These are phyloP conservation scores for Drosophila affinis DNA, from an alignment of 2,888 invertebrate genomes.

Conservation along the genomic window DNA sequence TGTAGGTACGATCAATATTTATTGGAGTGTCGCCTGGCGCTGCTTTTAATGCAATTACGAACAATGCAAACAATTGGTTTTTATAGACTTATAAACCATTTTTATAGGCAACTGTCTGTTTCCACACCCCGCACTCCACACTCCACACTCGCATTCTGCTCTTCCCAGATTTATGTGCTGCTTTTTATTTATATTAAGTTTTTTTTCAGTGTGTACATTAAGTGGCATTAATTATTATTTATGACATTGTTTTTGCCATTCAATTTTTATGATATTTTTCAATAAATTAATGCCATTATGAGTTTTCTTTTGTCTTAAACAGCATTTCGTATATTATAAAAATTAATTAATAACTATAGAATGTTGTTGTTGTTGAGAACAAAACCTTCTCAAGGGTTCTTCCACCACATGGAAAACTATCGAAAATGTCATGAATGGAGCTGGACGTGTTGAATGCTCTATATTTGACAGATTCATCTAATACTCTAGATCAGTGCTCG, in stretches of 20 bases:
- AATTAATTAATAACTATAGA: constrained; percentile 55
- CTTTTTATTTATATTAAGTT: constrained; percentile 37
- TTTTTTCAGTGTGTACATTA: constrained; percentile 31
- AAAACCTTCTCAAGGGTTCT: background rate
- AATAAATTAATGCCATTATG: constrained; percentile 42
- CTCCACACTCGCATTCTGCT: background rate
- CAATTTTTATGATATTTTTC: constrained; percentile 56
- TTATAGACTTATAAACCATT: constrained; percentile 47
- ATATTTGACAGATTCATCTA: no score
- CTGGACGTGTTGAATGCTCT: background rate
- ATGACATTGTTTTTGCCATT: constrained; percentile 60
- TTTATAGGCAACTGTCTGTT: constrained; percentile 44
- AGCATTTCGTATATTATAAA: constrained; percentile 31
- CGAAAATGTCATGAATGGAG: no score
- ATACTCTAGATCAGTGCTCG: no score
- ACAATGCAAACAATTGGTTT: constrained; percentile 71
- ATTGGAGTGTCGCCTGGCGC: constrained; percentile 32
- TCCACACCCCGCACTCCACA: constrained; percentile 4
- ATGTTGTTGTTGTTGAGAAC: constrained; percentile 33
- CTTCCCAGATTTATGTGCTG: constrained; percentile 28
- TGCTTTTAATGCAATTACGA: constrained; percentile 77
- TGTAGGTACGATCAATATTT: constrained; percentile 31
- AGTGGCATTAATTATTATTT: constrained; percentile 77
- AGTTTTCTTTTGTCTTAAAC: constrained; percentile 41
- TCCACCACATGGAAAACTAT: no score